Evolutionary conservation across 1,140 invertebrate species (phyloP).

Genomic region (Papilio xuthus): DNA sequence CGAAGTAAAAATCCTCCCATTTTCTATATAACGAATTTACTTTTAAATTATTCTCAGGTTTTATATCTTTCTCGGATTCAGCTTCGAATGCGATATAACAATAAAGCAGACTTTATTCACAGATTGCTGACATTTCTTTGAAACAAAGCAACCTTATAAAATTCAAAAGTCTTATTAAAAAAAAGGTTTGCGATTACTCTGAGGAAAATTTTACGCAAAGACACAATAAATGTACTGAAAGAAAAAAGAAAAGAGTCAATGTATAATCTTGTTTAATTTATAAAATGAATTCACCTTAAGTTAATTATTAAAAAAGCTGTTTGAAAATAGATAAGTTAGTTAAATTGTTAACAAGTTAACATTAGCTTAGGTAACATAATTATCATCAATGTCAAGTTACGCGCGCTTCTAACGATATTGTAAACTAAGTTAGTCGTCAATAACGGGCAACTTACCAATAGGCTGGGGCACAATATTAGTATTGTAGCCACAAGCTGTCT

Average conservation of each 20-base stretch:
- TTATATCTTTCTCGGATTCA: slow-evolving; percentile 72
- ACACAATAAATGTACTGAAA: slow-evolving; percentile 41
- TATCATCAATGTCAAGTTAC: slow-evolving; percentile 41
- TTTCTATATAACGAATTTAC: slow-evolving; percentile 70
- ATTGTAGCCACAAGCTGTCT: slow-evolving; percentile 57
- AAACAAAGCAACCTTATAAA: slow-evolving; percentile 71
- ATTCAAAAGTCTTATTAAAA: slow-evolving; percentile 74
- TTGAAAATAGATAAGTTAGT: no score
- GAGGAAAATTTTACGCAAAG: slow-evolving; percentile 50
- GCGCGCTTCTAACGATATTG: slow-evolving; percentile 41
- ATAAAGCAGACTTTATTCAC: slow-evolving; percentile 78
- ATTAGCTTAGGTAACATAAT: slow-evolving; percentile 35
- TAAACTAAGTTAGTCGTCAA: slow-evolving; percentile 48
- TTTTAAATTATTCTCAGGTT: slow-evolving; percentile 74
- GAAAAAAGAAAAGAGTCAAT: neutral
- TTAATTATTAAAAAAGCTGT: no score
- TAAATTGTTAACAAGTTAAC: neutral
- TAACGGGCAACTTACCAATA: slow-evolving; percentile 50
- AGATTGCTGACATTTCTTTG: slow-evolving; percentile 78
- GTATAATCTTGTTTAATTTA: neutral
- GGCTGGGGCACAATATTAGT: slow-evolving; percentile 60
- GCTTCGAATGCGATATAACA: slow-evolving; percentile 75
- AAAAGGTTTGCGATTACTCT: slow-evolving; percentile 72
- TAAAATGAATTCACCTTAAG: no score
- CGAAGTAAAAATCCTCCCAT: slow-evolving; percentile 61